Conservation (phyloP, 2,888 invertebrate genomes). For the Hyppa rectilinea region DNA sequence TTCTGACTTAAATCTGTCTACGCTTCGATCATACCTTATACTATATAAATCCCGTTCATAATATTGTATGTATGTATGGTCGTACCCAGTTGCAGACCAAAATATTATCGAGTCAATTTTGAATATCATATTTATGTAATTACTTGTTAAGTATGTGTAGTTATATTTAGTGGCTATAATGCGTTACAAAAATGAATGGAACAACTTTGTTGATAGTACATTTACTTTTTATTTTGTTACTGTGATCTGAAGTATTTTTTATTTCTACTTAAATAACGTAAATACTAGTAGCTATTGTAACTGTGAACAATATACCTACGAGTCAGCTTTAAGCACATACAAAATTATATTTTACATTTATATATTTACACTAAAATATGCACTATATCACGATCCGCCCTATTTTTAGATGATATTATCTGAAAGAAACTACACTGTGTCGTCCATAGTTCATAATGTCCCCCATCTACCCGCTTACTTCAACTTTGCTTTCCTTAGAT, state of each 20-base stretch:
- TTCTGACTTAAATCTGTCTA: conserved; percentile 45
- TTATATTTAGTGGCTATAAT: conserved; percentile 81
- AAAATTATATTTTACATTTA: conserved; percentile 81
- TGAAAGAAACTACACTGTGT: conserved; percentile 65
- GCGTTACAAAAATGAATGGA: conserved; percentile 73
- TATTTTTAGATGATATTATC: conserved; percentile 85
- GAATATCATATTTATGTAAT: conserved; percentile 80
- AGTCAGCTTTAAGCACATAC: conserved; percentile 84
- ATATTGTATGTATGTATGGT: conserved; percentile 70
- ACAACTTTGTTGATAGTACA: conserved; percentile 81
- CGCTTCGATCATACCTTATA: conserved; percentile 64
- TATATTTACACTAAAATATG: conserved; percentile 78
- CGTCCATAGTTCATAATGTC: conserved; percentile 70
- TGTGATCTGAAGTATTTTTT: conserved; percentile 87
- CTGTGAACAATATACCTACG: conserved; percentile 72
- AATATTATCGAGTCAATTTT: conserved; percentile 87
- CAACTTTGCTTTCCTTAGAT: conserved; percentile 32
- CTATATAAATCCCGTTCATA: conserved; percentile 59
- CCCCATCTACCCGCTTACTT: conserved; percentile 55
- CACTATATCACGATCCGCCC: conserved; percentile 87
- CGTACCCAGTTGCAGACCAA: conserved; percentile 84
- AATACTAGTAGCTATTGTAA: conserved; percentile 66
- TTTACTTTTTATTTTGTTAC: conserved; percentile 85
- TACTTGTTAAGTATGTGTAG: conserved; percentile 84
- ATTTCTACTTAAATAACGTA: conserved; percentile 72